Base-by-base conservation (phyloP, 2,113 vertebrate species). In the Tauraco erythrolophus region DNA sequence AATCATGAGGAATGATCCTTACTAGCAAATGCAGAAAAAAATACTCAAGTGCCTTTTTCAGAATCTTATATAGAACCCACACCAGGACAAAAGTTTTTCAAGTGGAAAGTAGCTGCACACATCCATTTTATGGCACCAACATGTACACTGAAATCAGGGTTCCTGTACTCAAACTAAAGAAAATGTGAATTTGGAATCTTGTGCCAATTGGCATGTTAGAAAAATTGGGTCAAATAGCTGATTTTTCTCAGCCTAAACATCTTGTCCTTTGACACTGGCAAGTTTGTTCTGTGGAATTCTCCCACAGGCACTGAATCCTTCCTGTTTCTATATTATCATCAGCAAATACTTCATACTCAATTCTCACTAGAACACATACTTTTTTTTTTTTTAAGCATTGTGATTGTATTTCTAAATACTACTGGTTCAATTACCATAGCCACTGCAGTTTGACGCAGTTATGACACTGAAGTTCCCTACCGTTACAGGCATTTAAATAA, bases 121-220 rank as follows among this genome's bases (percentile, higher is more conserved):
- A 25, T n/a, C 24, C 6, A 58, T 58, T 85, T 84, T 31, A 54
- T 25, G 43, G 17, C n/a, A 75, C 37, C 51, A 95, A 68, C 5
- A 57, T 0, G 0, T 30, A 48, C 23, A 53, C 19, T 61, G 54
- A 88, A 88, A 54, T 46, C n/a, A 82, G 8, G 3, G 4, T 37
- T 88, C 12, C 27, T 30, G 14, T 6, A 1, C 15, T 68, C 27
- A 77, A 43, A 64, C 3, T 28, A 60, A 72, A 77, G 19, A 48
- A 80, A 76, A 87, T 5, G 17, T 27, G 28, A 85, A 58, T 37
- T 11, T 6, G 24, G 64, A 84, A 45, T 28, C 22, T 11, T 61
- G 10, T 31, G 39, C 46, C 64, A 79, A 54, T 11, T 54, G 10
- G 7, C 31, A 54, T 2, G 0, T 25, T 31, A 62, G 19, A 92